Evolutionary conservation across 1,140 invertebrate genomes (phyloP), one percentile per base, ranked within the genome.

Genomic region (Papilio polytes): DNA sequence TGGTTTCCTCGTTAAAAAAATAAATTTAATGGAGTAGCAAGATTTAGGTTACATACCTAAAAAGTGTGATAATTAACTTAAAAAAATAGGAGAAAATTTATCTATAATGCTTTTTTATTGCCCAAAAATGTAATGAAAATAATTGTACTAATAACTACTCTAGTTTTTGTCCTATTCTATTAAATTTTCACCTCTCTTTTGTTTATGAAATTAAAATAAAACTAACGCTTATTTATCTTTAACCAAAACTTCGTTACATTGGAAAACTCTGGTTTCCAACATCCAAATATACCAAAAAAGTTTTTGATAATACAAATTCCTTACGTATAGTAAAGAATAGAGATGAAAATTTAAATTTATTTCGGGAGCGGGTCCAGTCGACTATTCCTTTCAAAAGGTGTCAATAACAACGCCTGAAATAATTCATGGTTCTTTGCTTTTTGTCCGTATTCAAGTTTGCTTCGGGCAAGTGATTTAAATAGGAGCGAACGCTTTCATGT

Each of bases 341-440:
- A 70, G 26, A 12, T 70, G 63, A 70, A 70, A 31, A 66, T 66
- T 31, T 59, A 63, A 63, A 41, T 59, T 20, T 1, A 8, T 70
- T 36, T 31, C 22, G 26, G 18, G 26, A 26, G 26, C 2, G 63
- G 63, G 26, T 70, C 22, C 26, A 15, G 26, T 26, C 26, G 22
- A 70, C 63, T 70, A 70, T 63, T 26, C 59, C 2, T 22, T 70
- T 70, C 26, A 70, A 70, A 70, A 36, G 63, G 63, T 70, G 63
- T 70, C 63, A 70, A 70, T 70, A 70, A 70, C 63, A 70, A 70
- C 63, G 63, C 63, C 26, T 12, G 26, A 70, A 70, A 70, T 70
- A 70, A 70, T 70, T 70, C 63, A 70, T 70, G 63, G 63, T 36
- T 70, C 63, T 70, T 70, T 70, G 63, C 63, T 70, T 70, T 70